These are phyloP conservation scores for Cassiopea xamachana DNA, from an alignment of 30 jellyfish, hydroid and myxozoan genomes.

Conservation along the genomic window DNA sequence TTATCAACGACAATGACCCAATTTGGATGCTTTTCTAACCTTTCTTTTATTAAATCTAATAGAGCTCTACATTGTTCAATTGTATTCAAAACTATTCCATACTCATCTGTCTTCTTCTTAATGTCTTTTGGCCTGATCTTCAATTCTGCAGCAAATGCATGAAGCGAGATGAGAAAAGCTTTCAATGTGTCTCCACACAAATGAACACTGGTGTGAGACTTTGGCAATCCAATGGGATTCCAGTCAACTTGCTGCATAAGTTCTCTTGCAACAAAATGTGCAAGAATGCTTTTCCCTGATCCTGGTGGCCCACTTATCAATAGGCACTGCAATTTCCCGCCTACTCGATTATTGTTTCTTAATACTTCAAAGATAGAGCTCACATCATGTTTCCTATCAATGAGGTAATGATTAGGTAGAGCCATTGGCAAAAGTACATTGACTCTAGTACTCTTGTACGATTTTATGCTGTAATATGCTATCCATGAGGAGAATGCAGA, in stretches of 20 bases:
- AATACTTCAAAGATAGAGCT: slow-evolving; percentile 8
- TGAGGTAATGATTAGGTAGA: slow-evolving; percentile 78
- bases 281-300: slow-evolving; percentile 85
- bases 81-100: background rate
- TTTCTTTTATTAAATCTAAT: slow-evolving; percentile 75
- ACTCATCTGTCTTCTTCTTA: slow-evolving; percentile 41
- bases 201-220: slow-evolving; percentile 78
- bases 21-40: slow-evolving; percentile 87
- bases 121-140: slow-evolving; percentile 73
- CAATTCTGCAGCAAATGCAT: slow-evolving; percentile 84
- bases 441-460: slow-evolving; percentile 84
- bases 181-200: slow-evolving; percentile 74
- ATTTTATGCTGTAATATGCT: slow-evolving; percentile 79
- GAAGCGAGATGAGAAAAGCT: slow-evolving; percentile 78
- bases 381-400: slow-evolving; percentile 56
- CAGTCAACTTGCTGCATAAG: slow-evolving; percentile 63
- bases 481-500: slow-evolving; percentile 84
- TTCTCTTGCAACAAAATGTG: slow-evolving; percentile 63
- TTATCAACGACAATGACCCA: slow-evolving; percentile 93
- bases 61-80: slow-evolving; percentile 67
- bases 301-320: slow-evolving; percentile 89
- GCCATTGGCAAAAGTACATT: slow-evolving; percentile 75
- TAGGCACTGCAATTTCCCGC: slow-evolving; percentile 60
- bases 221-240: slow-evolving; percentile 84
- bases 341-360: slow-evolving; percentile 1